Base-by-base conservation (phyloP, 2,888 invertebrate species). In the Epinotia ramella region DNA sequence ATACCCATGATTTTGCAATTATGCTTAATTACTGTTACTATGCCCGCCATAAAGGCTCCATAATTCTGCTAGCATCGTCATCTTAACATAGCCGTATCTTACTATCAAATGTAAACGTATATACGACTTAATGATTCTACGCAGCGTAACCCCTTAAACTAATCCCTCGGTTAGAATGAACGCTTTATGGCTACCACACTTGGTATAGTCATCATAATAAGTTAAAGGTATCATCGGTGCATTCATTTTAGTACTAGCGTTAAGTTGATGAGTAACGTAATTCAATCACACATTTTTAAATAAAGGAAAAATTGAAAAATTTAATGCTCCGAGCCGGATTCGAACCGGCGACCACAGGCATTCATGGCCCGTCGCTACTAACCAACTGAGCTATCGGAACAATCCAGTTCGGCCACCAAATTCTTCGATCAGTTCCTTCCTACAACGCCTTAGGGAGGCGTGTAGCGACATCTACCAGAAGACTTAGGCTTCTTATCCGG, bases 1-100 rank as follows among this genome's bases (percentile, higher is more conserved):
- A 44, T 68, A 59, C 16, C 68, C 68, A 68, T 62, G n/a, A 62
- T 68, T 67, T 40, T 33, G 11, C 68, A 11, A 44, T 68, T 56
- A 56, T 66, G 11, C 33, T 66, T 63, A 44, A 60, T 12, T 13
- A 18, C n/a, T 12, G 18, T n/a, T 11, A 18, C 33, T 53, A 24
- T 28, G 9, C 4, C 65, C 66, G 0, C 33, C 33, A 33, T 67
- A 67, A 67, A 24, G 20, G 16, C n/a, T 28, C 62, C n/a, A 9
- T 40, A 9, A 40, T 40, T 40, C 40, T 40, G 40, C 40, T 40
- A 9, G 62, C 13, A 20, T 24, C n/a, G 11, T 3, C 13, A 12
- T 46, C 13, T 7, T 13, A 46, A 64, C 46, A 24, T 12, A 53
- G 53, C n/a, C 64, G 6, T 64, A 13, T 64, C n/a, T 64, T 6